phyloP scores from a whole-genome alignment of 64 coral and sea anemone species.

The Hydrozoanthus tunicans region DNA sequence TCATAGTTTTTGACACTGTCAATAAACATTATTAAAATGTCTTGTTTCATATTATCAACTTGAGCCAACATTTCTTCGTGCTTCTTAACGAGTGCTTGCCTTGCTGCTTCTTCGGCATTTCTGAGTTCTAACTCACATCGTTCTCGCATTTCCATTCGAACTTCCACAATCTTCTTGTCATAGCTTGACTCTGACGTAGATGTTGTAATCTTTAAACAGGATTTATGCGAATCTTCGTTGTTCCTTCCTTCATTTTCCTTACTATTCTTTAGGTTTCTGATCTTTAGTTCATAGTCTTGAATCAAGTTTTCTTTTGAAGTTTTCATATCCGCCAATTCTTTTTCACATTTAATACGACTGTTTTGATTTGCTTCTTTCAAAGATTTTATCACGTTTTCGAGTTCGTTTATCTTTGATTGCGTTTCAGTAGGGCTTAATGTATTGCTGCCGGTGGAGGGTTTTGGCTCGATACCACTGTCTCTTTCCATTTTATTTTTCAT shows the following conservation, averaged over 20 bases:
- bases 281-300: conserved; percentile 6
- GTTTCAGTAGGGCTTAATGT: neutral
- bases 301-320: neutral
- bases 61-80: conserved; percentile 41
- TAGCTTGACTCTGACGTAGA: conserved; percentile 7
- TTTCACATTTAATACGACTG: neutral
- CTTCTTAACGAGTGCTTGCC: neutral
- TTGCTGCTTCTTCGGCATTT: neutral
- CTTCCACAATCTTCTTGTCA: conserved; percentile 19
- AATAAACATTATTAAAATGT: conserved; percentile 14
- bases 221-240: neutral
- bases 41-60: conserved; percentile 30
- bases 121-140: conserved; percentile 14
- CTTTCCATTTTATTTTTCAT: neutral
- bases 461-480: neutral
- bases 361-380: conserved; percentile 5
- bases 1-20: conserved; percentile 47
- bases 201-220: neutral
- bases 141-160: conserved; percentile 46
- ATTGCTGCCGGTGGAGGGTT: neutral
- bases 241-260: neutral
- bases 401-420: neutral
- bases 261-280: neutral
- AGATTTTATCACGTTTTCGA: neutral
- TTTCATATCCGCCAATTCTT: conserved; percentile 7